These are phyloP conservation scores for Pelecanus crispus DNA, from an alignment of 2,113 vertebrate genomes.

Conservation along the genomic window DNA sequence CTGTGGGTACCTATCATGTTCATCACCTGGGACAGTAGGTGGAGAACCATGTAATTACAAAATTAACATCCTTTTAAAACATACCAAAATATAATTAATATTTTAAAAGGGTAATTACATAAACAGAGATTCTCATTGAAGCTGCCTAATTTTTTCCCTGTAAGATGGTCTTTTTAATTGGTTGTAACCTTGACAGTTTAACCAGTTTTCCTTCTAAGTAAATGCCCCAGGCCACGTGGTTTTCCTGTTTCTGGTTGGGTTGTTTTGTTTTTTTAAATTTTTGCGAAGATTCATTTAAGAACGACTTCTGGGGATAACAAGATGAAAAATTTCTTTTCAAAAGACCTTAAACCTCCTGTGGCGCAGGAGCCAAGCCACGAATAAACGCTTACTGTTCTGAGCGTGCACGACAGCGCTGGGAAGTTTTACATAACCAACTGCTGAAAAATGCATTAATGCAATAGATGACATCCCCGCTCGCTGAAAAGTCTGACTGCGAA, in stretches of 20 bases:
- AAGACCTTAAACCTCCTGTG: background rate
- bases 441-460: background rate
- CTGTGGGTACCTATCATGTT: background rate
- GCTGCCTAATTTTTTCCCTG: background rate
- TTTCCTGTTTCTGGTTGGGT: background rate
- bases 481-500: background rate
- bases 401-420: background rate
- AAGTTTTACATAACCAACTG: constrained; percentile 19
- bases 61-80: background rate
- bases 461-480: background rate
- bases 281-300: background rate
- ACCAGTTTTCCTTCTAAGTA: background rate
- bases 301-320: background rate
- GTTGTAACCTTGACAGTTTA: background rate
- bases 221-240: background rate
- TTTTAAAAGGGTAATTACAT: background rate
- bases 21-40: background rate
- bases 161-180: background rate
- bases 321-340: background rate
- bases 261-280: background rate
- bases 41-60: background rate
- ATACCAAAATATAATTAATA: background rate
- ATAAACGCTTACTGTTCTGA: background rate
- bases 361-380: background rate
- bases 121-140: background rate